Percentiles rank a stretch among this genome's conserved stretches.
Conservation (phyloP, 2,797 vertebrate species). For the Crypturellus tataupa region DNA sequence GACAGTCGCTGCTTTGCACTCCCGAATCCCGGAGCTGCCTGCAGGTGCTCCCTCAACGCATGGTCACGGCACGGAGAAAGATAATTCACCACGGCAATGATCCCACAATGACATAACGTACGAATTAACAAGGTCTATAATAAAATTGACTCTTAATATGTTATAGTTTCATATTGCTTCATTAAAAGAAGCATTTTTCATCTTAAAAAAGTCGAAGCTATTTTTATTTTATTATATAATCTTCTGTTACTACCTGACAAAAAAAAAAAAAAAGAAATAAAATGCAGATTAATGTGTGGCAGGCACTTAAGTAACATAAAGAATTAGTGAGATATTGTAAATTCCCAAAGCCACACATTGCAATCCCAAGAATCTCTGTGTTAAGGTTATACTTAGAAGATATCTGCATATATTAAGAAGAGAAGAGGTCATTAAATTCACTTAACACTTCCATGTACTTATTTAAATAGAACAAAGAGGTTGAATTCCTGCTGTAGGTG, state of each 20-base stretch:
- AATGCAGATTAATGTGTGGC: not conserved
- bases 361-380: not conserved
- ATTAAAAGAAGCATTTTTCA: not conserved
- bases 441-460: not conserved
- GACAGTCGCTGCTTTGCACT: not conserved
- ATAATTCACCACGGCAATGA: slow-evolving; percentile 8
- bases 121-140: slow-evolving; percentile 7
- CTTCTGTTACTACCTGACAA: not conserved
- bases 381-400: not conserved
- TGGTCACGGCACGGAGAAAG: not conserved
- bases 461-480: not conserved
- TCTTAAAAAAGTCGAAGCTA: not conserved
- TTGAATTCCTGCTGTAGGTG: not conserved
- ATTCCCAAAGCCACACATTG: not conserved
- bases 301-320: slow-evolving; percentile 11
- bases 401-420: slow-evolving; percentile 13
- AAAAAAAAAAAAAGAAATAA: not conserved
- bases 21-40: rapidly evolving
- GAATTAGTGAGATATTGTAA: not conserved
- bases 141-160: not conserved
- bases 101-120: not conserved
- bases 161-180: not conserved
- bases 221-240: not conserved
- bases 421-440: slow-evolving; percentile 24
- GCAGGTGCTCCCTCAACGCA: not conserved